A percentile compares a stretch with the other conserved stretches of the same genome.
These are phyloP conservation scores for Antheraea assamensis DNA, from an alignment of 2,888 invertebrate species.

Conservation along the genomic window DNA sequence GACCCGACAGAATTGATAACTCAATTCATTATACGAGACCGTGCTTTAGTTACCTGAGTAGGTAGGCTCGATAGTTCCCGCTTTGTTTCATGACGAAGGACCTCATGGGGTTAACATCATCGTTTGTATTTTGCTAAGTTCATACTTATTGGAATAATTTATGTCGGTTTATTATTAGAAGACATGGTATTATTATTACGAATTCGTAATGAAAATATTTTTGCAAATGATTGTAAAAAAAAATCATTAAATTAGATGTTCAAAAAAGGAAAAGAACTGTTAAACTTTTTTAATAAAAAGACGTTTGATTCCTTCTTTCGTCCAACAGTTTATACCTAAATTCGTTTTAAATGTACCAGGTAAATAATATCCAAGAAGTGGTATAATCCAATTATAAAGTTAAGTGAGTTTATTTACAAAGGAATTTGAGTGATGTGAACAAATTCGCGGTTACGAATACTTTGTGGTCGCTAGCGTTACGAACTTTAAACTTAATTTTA, in stretches of 20 bases:
- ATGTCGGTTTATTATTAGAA: not conserved
- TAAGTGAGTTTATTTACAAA: conserved; percentile 11
- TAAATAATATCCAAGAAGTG: conserved; percentile 12
- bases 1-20: conserved; percentile 63
- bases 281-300: not conserved
- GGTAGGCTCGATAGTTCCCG: conserved; percentile 47
- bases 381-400: conserved; percentile 3
- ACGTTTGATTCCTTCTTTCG: not conserved
- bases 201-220: too few relatives aligned
- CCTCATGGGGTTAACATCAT: not conserved
- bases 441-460: conserved; percentile 3
- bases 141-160: not conserved
- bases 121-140: too few relatives aligned
- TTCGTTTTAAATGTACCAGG: conserved; percentile 2
- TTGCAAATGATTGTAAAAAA: not conserved
- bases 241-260: not conserved
- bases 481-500: conserved; percentile 15
- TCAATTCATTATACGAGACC: conserved; percentile 77
- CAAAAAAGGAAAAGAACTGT: not conserved
- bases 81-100: conserved; percentile 47
- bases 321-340: not conserved
- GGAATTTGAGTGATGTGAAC: conserved; percentile 9
- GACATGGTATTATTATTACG: not conserved
- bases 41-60: conserved; percentile 70
- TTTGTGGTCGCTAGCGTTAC: conserved; percentile 1